phyloP scores from a whole-genome alignment of 2,797 vertebrate species.

The Mionectes olivaceus region DNA sequence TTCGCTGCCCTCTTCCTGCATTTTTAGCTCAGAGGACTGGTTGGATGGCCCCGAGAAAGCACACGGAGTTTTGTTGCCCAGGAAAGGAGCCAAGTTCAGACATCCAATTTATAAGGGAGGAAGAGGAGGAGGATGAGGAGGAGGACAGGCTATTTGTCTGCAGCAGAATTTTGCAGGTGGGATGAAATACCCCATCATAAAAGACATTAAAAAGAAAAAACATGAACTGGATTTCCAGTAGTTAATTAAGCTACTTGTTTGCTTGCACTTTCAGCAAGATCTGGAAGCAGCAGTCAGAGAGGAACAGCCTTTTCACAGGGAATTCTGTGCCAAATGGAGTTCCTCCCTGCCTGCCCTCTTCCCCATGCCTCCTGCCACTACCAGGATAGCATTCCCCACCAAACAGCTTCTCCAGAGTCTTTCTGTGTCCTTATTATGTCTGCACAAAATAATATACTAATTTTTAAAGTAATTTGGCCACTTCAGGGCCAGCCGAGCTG shows the following conservation, averaged over 20 bases:
- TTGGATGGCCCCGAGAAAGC: background rate
- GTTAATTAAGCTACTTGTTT: background rate
- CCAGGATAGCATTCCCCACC: background rate
- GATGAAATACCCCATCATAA: background rate
- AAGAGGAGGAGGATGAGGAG: background rate
- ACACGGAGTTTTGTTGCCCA: background rate
- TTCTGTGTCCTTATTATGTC: background rate
- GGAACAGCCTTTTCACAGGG: background rate
- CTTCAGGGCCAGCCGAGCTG: background rate
- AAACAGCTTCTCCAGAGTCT: background rate
- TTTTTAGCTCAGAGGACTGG: background rate
- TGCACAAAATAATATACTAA: background rate
- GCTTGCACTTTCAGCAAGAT: background rate
- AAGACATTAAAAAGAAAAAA: background rate
- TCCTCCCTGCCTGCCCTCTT: background rate
- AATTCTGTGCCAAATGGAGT: background rate
- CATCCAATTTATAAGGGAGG: background rate
- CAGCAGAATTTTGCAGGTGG: background rate
- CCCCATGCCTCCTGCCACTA: background rate
- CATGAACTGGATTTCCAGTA: background rate
- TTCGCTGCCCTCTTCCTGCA: background rate
- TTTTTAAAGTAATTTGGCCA: background rate
- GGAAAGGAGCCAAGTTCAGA: constrained; percentile 4
- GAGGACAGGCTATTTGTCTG: background rate
- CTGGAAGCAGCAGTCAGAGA: background rate